Percentiles rank a stretch among this genome's conserved stretches.
Conservation (phyloP, 1,140 invertebrate genomes). For the Brachystomella parvula region DNA sequence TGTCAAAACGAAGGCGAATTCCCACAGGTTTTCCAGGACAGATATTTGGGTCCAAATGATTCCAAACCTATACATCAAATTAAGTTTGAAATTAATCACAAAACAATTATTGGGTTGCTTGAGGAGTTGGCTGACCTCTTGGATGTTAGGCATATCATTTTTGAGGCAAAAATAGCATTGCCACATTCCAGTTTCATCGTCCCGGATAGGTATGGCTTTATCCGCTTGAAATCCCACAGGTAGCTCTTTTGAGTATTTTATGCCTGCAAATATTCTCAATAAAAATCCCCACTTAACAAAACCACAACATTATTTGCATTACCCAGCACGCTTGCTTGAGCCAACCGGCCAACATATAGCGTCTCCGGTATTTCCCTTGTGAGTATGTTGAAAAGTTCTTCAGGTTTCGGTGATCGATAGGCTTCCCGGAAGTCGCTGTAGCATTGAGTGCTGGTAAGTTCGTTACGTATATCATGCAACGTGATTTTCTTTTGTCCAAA, state of each 20-base stretch:
- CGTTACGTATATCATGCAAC: constrained; percentile 92
- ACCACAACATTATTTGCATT: background rate
- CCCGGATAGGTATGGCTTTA: constrained; percentile 86
- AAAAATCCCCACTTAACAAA: no score
- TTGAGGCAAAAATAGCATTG: constrained; percentile 95
- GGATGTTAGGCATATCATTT: constrained; percentile 91
- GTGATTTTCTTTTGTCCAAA: constrained; percentile 97
- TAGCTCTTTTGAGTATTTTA: no score
- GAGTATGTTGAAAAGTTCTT: constrained; percentile 87
- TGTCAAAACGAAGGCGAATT: constrained; percentile 80
- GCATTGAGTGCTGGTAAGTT: constrained; percentile 87
- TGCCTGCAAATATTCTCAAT: no score
- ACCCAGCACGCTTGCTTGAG: constrained; percentile 64
- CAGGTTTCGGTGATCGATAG: constrained; percentile 68
- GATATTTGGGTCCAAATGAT: constrained; percentile 90
- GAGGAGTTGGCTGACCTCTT: no score
- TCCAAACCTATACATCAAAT: no score
- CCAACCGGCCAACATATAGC: constrained; percentile 84
- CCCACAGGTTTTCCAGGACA: constrained; percentile 94
- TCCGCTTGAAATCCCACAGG: constrained; percentile 87
- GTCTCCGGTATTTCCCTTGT: constrained; percentile 95
- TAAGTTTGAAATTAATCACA: no score
- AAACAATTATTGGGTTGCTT: no score
- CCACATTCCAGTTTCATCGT: constrained; percentile 89
- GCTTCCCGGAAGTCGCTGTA: constrained; percentile 87